Evolutionary conservation across 2,797 vertebrate species (phyloP).

Genomic region (Carcharodon carcharias): DNA sequence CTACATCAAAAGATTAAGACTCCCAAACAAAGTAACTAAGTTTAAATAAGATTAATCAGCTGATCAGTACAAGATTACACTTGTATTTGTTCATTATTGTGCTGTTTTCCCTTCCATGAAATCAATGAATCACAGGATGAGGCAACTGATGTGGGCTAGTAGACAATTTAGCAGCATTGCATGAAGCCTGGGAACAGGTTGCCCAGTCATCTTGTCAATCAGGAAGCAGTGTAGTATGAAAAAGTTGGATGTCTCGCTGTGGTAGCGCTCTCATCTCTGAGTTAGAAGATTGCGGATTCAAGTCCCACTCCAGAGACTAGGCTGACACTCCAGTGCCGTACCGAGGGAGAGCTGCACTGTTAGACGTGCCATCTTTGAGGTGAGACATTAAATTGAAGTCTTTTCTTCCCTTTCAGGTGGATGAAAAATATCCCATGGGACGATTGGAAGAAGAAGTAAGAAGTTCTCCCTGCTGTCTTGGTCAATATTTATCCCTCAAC

Average conservation of each 20-base stretch:
- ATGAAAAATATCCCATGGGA: not conserved
- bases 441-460: not conserved
- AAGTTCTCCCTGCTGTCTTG: not conserved
- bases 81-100: not conserved
- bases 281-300: not conserved
- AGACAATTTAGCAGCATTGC: not conserved
- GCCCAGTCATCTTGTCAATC: not conserved
- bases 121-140: not conserved
- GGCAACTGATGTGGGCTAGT: not conserved
- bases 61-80: constrained; percentile 1
- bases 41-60: not conserved
- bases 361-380: not conserved
- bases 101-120: not conserved
- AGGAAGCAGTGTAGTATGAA: not conserved
- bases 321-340: not conserved
- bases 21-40: not conserved
- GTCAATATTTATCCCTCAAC: not conserved
- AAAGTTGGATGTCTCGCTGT: not conserved
- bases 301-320: not conserved
- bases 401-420: not conserved
- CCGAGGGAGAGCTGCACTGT: not conserved
- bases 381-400: not conserved
- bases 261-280: too few relatives aligned
- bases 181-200: not conserved
- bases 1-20: not conserved